Base-by-base conservation (phyloP, 2,113 vertebrate species). In the Pluvianellus socialis region DNA sequence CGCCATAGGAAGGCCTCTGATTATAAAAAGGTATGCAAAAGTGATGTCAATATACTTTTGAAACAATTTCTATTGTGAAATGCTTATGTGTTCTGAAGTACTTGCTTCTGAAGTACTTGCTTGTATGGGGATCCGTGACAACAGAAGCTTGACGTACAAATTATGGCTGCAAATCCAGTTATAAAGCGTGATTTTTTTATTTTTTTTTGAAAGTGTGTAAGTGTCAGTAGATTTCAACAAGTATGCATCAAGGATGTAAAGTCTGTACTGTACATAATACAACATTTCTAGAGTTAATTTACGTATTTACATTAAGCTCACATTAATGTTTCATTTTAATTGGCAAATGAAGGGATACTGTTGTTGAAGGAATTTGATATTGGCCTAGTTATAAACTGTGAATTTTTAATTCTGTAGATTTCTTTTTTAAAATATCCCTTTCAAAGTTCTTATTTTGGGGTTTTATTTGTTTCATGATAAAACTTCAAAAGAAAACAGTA, bases 351-450 rank as follows among this genome's bases (percentile, higher is more conserved):
- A 94, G 94, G 94, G 96, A 96, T 97, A 95, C 66, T 96, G 28
- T 92, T 95, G 94, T 55, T 95, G 97, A 96, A 98, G 95, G 96
- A 97, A 93, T 93, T 94, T 95, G 45, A 67, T 96, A 96, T 86
- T 97, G 72, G 92, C 68, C 63, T 96, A 88, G 67, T 91, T 97
- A 65, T 86, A 97, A 97, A 96, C 96, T 98, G 97, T 97, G 97
- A 98, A 98, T 97, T 97, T 97, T 52, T 96, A 82, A 96, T 90
- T 96, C 84, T 98, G 5, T 91, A 45, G 90, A 90, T 89, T 73
- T 56, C 82, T 77, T 77, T 94, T 73, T 92, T 55, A 7, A 58
- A 67, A 90, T 95, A 96, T 92, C 90, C 96, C 95, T 94, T 96
- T 91, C 73, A 71, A 38, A 86, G 76, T 96, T 88, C 59, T 93